Evolutionary conservation across 2,797 vertebrate genomes (phyloP).

Genomic region (Clarias platycephalus): DNA sequence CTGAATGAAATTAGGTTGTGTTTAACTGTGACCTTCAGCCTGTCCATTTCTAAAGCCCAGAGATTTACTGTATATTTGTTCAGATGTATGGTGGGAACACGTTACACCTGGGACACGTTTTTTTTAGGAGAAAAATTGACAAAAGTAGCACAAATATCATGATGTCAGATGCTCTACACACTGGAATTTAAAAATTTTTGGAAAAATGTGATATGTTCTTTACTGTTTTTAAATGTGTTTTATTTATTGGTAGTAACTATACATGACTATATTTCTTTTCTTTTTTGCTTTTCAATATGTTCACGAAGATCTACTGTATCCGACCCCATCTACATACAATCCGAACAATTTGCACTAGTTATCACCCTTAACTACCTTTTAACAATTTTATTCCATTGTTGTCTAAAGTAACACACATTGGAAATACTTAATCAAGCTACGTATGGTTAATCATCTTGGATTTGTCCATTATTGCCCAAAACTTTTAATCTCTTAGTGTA

Average conservation of each 20-base stretch:
- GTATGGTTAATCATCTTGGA: neutral
- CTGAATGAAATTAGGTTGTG: slow-evolving; percentile 14
- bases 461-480: neutral
- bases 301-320: slow-evolving; percentile 6
- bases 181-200: neutral
- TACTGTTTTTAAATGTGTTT: neutral
- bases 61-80: neutral
- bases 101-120: neutral
- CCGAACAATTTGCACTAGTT: slow-evolving; percentile 50
- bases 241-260: neutral
- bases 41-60: slow-evolving; percentile 5
- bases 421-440: neutral
- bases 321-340: slow-evolving; percentile 28
- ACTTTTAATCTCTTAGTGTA: neutral
- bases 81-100: neutral
- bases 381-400: slow-evolving; percentile 24
- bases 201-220: neutral
- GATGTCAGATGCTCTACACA: neutral
- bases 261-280: neutral
- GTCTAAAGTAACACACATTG: slow-evolving; percentile 19
- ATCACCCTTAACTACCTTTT: slow-evolving; percentile 32
- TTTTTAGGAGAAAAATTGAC: neutral
- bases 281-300: neutral
- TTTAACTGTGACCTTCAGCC: neutral
- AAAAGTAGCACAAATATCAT: slow-evolving; percentile 12